Base-by-base conservation (phyloP, 2,113 vertebrate genomes). In the Eulemur macaco region DNA sequence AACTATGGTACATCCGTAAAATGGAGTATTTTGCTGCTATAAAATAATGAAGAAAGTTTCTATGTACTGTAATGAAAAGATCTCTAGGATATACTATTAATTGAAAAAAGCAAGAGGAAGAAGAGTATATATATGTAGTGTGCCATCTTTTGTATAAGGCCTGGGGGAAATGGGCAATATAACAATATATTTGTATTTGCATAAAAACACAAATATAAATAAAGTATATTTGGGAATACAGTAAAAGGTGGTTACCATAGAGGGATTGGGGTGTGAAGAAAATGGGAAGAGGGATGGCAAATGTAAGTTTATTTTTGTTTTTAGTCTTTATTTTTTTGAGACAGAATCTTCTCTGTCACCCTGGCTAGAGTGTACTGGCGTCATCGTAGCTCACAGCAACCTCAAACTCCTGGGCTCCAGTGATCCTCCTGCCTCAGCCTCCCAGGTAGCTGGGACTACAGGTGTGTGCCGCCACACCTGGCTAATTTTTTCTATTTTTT, bases 121-220 rank as follows among this genome's bases (percentile, higher is more conserved):
- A 64, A 80, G 58, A 73, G 12, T 39, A 6, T 54, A 85, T 39
- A 6, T 54, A 85, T 39, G 83, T 21, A 39, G 20, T 10, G 27
- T 37, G 42, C 4, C 42, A 34, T 52, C 50, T 54, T 87, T 87
- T 63, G 56, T 27, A 23, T 45, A 86, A 50, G 80, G 63, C 68
- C 42, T 8, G 58, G 42, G 45, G 15, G 45, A 90, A 63, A 76
- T 76, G 68, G 14, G 34, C 71, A 82, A 69, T 54, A 82, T 27
- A 52, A 76, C 56, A 82, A 69, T 76, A 15, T 47, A 71, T 78
- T 96, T 94, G 42, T 73, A 93, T 54, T 94, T 83, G 47, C 76
- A 91, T 71, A 77, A 77, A 93, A 80, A 50, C 31, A 56, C 6
- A 54, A 54, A 54, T 18, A 54, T 18, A 54, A 54, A 54, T 54